Percentiles rank a stretch among this genome's conserved stretches.
These are phyloP conservation scores for Dasypus novemcinctus DNA, from an alignment of 2,113 vertebrate genomes.

Conservation along the genomic window DNA sequence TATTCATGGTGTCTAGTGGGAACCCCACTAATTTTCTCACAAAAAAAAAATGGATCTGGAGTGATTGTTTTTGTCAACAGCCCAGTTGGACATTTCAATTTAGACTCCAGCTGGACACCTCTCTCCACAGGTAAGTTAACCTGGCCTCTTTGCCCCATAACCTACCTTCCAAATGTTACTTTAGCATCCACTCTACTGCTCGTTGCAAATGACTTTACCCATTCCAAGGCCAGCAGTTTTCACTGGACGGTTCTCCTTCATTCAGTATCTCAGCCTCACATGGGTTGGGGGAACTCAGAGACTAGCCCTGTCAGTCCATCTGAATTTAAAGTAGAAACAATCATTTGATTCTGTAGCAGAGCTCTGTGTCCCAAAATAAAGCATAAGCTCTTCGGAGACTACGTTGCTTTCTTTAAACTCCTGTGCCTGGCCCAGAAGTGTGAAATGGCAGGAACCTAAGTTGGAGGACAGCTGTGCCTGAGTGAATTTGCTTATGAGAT, in stretches of 20 bases:
- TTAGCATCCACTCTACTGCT: rapidly evolving
- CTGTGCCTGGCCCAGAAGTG: neutral
- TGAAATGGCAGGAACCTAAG: neutral
- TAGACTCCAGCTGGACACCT: neutral
- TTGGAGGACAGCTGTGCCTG: neutral
- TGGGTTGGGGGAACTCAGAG: neutral
- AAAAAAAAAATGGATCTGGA: neutral
- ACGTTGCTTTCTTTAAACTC: neutral
- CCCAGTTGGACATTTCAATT: neutral
- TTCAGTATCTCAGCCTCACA: neutral
- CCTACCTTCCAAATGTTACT: neutral
- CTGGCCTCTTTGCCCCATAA: neutral
- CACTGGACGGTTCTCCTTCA: neutral
- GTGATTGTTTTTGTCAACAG: neutral
- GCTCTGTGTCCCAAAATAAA: neutral
- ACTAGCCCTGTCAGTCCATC: neutral
- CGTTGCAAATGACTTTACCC: neutral
- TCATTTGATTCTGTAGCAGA: neutral
- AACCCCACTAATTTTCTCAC: neutral
- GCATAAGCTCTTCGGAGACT: neutral
- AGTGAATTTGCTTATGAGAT: neutral
- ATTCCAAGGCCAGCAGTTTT: too few species aligned
- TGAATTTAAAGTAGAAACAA: neutral
- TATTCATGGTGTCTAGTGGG: neutral
- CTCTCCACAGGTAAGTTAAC: neutral